These are phyloP conservation scores for Varanus komodoensis DNA, from an alignment of 2,113 vertebrate genomes.

Conservation along the genomic window DNA sequence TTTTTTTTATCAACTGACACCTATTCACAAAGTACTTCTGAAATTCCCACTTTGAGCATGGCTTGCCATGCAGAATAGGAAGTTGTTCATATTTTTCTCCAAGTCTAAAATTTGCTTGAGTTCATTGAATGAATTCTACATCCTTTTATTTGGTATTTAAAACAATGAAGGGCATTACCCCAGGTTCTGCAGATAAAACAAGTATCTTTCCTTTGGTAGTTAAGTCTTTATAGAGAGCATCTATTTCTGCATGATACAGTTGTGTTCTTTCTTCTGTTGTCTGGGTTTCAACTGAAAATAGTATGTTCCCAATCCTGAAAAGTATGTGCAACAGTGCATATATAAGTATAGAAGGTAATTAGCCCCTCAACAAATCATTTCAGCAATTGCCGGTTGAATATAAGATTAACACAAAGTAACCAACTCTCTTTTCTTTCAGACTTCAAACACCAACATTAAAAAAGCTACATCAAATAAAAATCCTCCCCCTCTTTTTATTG, in stretches of 20 bases:
- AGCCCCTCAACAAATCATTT: background rate
- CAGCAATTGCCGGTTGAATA: background rate
- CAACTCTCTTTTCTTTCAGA: background rate
- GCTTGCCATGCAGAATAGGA: background rate
- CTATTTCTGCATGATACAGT: slow-evolving; percentile 96
- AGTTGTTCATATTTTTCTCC: background rate
- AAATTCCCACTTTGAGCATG: background rate
- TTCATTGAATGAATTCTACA: background rate
- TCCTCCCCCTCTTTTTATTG: background rate
- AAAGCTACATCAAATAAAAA: background rate
- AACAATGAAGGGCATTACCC: slow-evolving; percentile 77
- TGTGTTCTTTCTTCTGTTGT: slow-evolving; percentile 96
- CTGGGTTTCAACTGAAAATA: slow-evolving; percentile 98
- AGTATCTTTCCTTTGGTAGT: slow-evolving; percentile 93
- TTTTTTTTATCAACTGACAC: background rate
- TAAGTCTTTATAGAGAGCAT: slow-evolving; percentile 95
- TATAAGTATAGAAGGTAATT: background rate
- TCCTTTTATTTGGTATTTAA: background rate
- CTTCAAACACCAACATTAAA: background rate
- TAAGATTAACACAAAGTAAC: background rate
- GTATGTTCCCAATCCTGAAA: slow-evolving; percentile 92
- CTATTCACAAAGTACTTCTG: background rate
- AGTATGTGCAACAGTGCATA: background rate
- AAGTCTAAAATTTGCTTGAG: background rate
- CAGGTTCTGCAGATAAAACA: slow-evolving; percentile 92